Evolutionary conservation across 1,140 invertebrate species (phyloP), one percentile per base, ranked within the genome.

Genomic region (Trichogramma pretiosum): DNA sequence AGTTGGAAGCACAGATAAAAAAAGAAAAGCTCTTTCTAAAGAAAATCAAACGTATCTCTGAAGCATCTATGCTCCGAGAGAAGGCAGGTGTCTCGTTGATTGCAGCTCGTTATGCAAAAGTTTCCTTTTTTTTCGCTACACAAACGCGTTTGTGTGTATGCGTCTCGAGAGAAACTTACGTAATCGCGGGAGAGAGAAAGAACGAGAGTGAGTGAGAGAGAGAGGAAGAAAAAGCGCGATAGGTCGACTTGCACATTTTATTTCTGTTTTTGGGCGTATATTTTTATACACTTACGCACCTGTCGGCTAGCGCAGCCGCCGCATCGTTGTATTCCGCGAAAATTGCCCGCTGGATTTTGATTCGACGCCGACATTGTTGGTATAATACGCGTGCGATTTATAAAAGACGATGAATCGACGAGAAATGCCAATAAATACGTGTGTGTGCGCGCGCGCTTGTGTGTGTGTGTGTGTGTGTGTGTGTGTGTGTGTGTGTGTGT

Each of bases 11-110:
- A 16, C 7, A 34, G 10, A 11, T 1, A 32, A 5, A 41, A 30
- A 18, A 24, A 48, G 22, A 30, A 2, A 34, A 36, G 38, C 26
- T 36, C 10, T 41, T 16, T 1, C 33, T 28, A 50, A 30, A 50
- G 17, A 44, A 30, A 43, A 50, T 50, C 41, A 44, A 32, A 43
- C 5, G 28, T 40, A 50, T 50, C 48, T 50, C 39, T 39, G 17
- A 45, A 40, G n/a, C n/a, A n/a, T n/a, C n/a, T n/a, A n/a, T n/a
- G n/a, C 42, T 16, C 26, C 21, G 16, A 10, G 5, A 1, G 3
- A n/a, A 7, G 11, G 41, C 48, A 49, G 41, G 41, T 49, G 47
- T 33, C 28, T 44, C 18, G 23, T 40, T 50, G 40, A 50, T 39
- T 50, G 26, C 5, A 18, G 22, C 35, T 44, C 34, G 45, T 45